These are phyloP conservation scores for Capromys pilorides DNA, from an alignment of 2,797 vertebrate species.

Conservation along the genomic window DNA sequence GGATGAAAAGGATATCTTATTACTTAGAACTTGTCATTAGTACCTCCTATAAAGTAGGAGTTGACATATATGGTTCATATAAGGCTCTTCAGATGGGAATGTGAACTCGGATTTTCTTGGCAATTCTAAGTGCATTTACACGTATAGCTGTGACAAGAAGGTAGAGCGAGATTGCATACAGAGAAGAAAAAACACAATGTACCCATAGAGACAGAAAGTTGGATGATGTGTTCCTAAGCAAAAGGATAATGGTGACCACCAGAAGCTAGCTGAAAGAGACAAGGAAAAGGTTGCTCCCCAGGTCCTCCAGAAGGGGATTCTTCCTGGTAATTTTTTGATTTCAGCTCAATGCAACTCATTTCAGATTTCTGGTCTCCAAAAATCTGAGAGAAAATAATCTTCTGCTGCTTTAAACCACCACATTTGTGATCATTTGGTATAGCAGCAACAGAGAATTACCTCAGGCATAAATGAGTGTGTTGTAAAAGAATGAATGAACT, in stretches of 20 bases:
- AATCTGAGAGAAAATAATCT: not conserved
- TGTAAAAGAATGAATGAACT: not conserved
- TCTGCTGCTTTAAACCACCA: not conserved
- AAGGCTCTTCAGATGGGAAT: not conserved
- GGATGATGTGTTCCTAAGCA: not conserved
- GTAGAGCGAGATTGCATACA: not conserved
- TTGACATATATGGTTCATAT: not conserved
- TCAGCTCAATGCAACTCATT: not conserved
- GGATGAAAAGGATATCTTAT: not conserved
- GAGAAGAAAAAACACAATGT: not conserved
- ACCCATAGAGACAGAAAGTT: not conserved
- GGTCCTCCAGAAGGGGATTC: not conserved
- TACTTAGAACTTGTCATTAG: not conserved
- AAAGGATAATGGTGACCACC: not conserved
- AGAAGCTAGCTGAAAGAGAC: not conserved
- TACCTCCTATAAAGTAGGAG: not conserved
- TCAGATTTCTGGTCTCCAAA: not conserved
- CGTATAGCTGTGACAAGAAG: not conserved
- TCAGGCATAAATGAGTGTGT: not conserved
- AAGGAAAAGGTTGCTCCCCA: not conserved
- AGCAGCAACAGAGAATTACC: not conserved
- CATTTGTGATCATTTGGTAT: not conserved
- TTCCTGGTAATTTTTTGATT: not conserved
- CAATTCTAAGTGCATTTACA: not conserved
- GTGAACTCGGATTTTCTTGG: not conserved